phyloP scores from a whole-genome alignment of 2,113 vertebrate species.

The Miniopterus natalensis region DNA sequence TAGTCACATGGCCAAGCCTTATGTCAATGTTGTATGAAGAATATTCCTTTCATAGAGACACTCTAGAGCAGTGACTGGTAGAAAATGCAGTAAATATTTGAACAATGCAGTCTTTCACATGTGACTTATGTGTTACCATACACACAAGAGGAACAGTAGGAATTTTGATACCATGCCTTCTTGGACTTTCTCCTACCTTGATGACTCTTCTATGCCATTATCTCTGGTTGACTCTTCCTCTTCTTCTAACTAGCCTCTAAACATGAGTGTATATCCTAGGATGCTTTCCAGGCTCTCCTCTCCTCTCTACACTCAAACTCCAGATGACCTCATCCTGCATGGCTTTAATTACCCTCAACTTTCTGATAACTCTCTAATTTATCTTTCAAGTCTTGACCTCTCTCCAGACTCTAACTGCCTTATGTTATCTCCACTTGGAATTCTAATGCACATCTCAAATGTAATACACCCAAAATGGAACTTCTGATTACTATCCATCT shows the following conservation, averaged over 20 bases:
- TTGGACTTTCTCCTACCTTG: background rate
- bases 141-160: fast-evolving
- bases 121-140: background rate
- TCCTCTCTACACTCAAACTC: background rate
- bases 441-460: conserved; percentile 2
- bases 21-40: background rate
- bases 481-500: background rate
- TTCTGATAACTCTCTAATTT: conserved; percentile 66
- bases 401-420: conserved; percentile 1
- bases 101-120: background rate
- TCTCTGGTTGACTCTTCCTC: background rate
- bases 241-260: background rate
- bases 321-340: conserved; percentile 60
- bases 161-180: background rate
- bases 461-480: background rate
- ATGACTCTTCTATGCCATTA: background rate
- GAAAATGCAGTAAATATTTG: background rate
- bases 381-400: conserved; percentile 61
- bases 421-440: conserved; percentile 56
- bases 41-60: background rate
- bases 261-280: background rate
- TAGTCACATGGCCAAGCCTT: background rate
- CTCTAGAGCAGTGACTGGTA: background rate
- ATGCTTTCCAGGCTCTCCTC: background rate
- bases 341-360: conserved; percentile 55